Conservation (phyloP, 2,113 vertebrate genomes). For the Mastomys coucha region DNA sequence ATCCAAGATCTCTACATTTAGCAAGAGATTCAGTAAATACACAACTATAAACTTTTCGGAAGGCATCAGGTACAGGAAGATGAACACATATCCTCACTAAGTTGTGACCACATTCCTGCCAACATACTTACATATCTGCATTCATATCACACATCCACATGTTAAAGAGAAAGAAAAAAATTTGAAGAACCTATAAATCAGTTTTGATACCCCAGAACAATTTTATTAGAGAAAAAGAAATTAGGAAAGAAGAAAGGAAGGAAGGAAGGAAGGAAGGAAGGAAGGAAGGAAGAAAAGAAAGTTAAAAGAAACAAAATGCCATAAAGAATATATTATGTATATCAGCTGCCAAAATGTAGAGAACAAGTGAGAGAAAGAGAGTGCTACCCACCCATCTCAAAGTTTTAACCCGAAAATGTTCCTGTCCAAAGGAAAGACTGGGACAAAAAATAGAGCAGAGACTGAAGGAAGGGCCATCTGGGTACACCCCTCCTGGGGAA, state of each 20-base stretch:
- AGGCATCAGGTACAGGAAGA: neutral
- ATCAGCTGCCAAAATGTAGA: neutral
- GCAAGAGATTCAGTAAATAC: neutral
- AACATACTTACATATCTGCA: too few relatives aligned
- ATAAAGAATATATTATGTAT: neutral
- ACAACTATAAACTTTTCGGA: neutral
- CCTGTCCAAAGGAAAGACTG: too few relatives aligned
- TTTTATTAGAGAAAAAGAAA: neutral
- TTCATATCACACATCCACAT: neutral
- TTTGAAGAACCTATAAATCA: neutral
- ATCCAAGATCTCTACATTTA: neutral
- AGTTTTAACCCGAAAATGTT: too few relatives aligned
- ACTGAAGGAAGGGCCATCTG: too few relatives aligned
- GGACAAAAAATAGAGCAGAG: too few relatives aligned
- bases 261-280: too few relatives aligned
- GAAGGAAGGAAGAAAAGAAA: too few relatives aligned
- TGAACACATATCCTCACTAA: neutral
- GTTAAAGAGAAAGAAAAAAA: neutral
- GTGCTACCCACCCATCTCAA: too few relatives aligned
- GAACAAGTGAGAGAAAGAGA: neutral
- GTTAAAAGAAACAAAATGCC: neutral
- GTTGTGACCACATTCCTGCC: neutral
- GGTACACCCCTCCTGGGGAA: too few relatives aligned
- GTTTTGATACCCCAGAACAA: neutral
- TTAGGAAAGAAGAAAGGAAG: neutral